Percentiles rank a stretch among this genome's conserved stretches.
Conservation (phyloP, 2,797 vertebrate genomes). For the Cheracebus regulus region DNA sequence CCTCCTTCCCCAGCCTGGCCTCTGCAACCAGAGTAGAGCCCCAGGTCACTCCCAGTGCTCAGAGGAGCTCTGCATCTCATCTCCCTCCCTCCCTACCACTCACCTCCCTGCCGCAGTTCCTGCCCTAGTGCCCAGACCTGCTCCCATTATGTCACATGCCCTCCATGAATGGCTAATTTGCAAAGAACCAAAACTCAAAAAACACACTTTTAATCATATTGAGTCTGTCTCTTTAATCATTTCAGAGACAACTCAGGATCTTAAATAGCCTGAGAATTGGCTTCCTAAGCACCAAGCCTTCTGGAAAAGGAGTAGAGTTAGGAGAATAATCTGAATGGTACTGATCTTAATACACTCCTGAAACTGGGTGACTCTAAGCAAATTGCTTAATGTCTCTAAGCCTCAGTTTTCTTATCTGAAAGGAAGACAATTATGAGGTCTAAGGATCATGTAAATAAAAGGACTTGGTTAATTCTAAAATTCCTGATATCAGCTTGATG, state of each 20-base stretch:
- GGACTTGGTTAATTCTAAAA: not conserved
- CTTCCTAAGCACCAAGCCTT: not conserved
- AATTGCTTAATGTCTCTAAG: not conserved
- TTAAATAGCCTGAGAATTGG: not conserved
- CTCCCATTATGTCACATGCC: not conserved
- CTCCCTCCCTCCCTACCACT: not conserved
- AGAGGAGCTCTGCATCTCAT: not conserved
- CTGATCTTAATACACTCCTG: not conserved
- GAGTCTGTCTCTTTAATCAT: not conserved
- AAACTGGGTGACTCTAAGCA: not conserved
- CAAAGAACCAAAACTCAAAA: constrained; percentile 15
- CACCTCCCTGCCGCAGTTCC: not conserved
- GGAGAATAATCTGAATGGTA: not conserved
- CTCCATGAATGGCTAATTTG: not conserved
- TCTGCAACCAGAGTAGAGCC: not conserved
- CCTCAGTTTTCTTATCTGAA: not conserved
- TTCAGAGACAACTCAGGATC: not conserved
- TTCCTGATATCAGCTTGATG: not conserved
- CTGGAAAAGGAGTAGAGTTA: not conserved
- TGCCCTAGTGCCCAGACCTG: not conserved
- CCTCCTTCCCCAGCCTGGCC: not conserved
- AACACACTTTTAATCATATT: not conserved
- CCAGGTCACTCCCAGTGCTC: not conserved
- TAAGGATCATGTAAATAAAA: not conserved
- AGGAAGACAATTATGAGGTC: not conserved